Evolutionary conservation across 53 echinoderm and acorn worm species (phyloP).

Genomic region (Astropecten irregularis): DNA sequence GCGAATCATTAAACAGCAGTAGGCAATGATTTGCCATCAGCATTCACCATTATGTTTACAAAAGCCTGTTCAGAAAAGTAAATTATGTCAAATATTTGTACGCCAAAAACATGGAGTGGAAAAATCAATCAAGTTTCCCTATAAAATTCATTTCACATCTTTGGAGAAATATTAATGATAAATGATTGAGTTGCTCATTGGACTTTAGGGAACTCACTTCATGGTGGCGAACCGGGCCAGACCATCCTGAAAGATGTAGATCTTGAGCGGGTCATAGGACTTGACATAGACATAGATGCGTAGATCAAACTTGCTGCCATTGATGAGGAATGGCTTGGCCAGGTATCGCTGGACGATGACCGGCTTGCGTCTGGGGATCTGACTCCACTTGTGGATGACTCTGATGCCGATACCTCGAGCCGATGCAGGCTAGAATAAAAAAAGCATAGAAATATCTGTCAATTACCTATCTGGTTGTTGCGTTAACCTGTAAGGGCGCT

Average conservation of each 20-base stretch:
- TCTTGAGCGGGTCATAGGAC: conserved; percentile 85
- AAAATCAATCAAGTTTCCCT: too few species aligned
- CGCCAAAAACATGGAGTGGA: too few species aligned
- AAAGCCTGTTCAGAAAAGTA: too few species aligned
- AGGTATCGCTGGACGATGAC: conserved; percentile 96
- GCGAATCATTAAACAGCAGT: too few species aligned
- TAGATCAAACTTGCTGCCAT: conserved; percentile 99
- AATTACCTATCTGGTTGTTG: not conserved
- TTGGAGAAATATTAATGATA: too few species aligned
- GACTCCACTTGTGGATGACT: conserved; percentile 97
- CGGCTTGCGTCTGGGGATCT: conserved; percentile 87
- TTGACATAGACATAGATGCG: conserved; percentile 97
- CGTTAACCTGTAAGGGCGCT: too few species aligned
- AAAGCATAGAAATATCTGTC: too few species aligned
- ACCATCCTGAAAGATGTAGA: conserved; percentile 89
- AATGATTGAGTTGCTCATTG: too few species aligned
- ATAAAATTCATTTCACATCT: too few species aligned
- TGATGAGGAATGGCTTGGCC: conserved; percentile 96
- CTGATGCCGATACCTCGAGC: conserved; percentile 93
- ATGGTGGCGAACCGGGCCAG: conserved; percentile 98
- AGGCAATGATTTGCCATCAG: too few species aligned
- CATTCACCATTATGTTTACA: too few species aligned
- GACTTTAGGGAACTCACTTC: conserved; percentile 98
- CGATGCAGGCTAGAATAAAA: conserved; percentile 84
- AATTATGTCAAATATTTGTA: too few species aligned